Evolutionary conservation across 1,140 invertebrate species (phyloP).

Genomic region (Calliphora vicina): DNA sequence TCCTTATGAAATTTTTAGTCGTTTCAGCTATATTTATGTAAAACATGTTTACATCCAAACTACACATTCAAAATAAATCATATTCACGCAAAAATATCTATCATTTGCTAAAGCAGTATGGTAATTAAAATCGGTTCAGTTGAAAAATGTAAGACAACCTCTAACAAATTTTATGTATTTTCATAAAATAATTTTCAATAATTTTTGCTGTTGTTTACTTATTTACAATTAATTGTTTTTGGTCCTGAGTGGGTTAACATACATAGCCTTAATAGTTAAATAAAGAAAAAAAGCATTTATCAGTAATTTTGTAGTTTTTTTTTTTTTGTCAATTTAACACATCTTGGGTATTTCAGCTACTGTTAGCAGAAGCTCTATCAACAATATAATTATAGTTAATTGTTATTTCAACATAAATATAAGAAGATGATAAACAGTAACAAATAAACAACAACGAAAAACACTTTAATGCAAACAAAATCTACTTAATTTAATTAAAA

Average conservation of each 20-base stretch:
- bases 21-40: too few relatives aligned
- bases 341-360: slow-evolving; percentile 2
- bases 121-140: too few relatives aligned
- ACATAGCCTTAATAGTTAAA: neutral
- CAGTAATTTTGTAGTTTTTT: neutral
- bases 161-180: too few relatives aligned
- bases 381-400: slow-evolving; percentile 7
- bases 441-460: neutral
- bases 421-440: neutral
- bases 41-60: too few relatives aligned
- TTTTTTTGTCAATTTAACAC: neutral
- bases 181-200: too few relatives aligned
- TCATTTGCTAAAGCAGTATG: too few relatives aligned
- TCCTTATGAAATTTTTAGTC: too few relatives aligned
- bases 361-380: neutral
- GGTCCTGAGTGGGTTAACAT: neutral
- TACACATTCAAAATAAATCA: too few relatives aligned
- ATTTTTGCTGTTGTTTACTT: too few relatives aligned
- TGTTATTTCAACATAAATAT: slow-evolving; percentile 20
- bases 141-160: too few relatives aligned
- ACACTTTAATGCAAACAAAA: slow-evolving; percentile 6
- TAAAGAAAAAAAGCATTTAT: neutral
- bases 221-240: too few relatives aligned
- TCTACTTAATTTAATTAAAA: slow-evolving; percentile 31
- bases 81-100: too few relatives aligned